Evolutionary conservation across 2,113 vertebrate genomes (phyloP).

Genomic region (Tragelaphus buxtoni): DNA sequence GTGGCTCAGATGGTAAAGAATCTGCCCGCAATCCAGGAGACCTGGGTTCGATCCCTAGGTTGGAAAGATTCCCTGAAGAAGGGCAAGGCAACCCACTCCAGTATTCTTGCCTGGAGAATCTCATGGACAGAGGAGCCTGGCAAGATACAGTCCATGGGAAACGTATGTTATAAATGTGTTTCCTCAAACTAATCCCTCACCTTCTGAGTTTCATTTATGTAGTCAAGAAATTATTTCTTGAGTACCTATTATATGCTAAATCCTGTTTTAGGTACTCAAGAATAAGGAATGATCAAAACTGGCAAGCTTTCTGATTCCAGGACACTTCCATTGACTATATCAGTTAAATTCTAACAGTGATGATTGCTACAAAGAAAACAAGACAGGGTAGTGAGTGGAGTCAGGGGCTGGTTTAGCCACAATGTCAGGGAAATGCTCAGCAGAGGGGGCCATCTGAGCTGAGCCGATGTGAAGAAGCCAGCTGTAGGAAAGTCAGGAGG

Average conservation of each 20-base stretch:
- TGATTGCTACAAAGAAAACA: not conserved
- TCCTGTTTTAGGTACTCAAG: not conserved
- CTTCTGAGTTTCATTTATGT: not conserved
- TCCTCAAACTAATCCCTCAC: not conserved
- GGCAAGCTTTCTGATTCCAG: not conserved
- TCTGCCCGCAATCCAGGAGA: not conserved
- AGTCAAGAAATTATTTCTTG: not conserved
- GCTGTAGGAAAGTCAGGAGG: not conserved
- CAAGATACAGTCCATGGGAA: not conserved
- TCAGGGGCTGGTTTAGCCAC: not conserved
- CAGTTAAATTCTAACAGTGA: not conserved
- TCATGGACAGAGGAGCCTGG: not conserved
- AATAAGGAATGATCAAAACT: not conserved
- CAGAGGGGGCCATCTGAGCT: not conserved
- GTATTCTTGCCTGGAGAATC: not conserved
- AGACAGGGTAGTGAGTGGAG: not conserved
- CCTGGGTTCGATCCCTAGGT: not conserved
- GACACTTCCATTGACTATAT: not conserved
- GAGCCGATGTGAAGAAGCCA: not conserved
- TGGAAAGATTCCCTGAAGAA: not conserved
- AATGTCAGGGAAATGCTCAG: not conserved
- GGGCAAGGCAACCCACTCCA: not conserved
- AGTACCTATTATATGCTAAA: not conserved
- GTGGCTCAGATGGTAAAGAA: not conserved
- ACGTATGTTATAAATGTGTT: not conserved